Evolutionary conservation across 2,888 invertebrate genomes (phyloP), one percentile per base, ranked within the genome.

Genomic region (Drosophila anceps): DNA sequence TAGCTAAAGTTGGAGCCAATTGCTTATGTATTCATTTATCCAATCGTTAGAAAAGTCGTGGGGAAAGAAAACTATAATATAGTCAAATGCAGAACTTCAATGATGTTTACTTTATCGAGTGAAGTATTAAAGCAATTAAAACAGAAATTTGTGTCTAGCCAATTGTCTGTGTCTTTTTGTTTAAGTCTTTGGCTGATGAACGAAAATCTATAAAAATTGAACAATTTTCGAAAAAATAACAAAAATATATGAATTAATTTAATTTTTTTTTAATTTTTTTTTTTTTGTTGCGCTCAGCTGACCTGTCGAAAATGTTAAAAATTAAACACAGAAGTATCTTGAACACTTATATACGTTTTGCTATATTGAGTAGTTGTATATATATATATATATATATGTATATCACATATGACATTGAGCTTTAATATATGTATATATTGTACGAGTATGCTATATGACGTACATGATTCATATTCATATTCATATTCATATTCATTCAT

Each of bases 321-420:
- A 70, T 55, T 43, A 74, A 79, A 77, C 63, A 78, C 53, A 77
- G 48, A 64, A 74, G 64, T 67, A 78, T 50, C 58, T 64, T 71
- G 57, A 51, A 78, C 79, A 75, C 61, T 54, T 79, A 69, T 70
- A 67, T 44, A 70, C 39, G 43, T 55, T 75, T 79, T 74, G 58
- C 57, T 77, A 59, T 73, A 77, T 76, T 63, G 51, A 44, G 58
- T 53, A 54, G 35, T 66, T 65, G 46, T 69, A 66, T 68, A 51
- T 70, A 73, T 77, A 44, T 63, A 55, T 73, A n/a, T n/a, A n/a
- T n/a, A 78, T 79, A 78, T 72, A 73, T 84, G 81, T 71, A 79
- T 80, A 73, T 81, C 74, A 74, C 66, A 84, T 82, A 81, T 86
- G 76, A 75, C 75, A 78, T 73, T 66, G 64, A 79, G 66, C 62